Evolutionary conservation across 2,113 vertebrate genomes (phyloP).

Genomic region (Stictonetta naevosa): DNA sequence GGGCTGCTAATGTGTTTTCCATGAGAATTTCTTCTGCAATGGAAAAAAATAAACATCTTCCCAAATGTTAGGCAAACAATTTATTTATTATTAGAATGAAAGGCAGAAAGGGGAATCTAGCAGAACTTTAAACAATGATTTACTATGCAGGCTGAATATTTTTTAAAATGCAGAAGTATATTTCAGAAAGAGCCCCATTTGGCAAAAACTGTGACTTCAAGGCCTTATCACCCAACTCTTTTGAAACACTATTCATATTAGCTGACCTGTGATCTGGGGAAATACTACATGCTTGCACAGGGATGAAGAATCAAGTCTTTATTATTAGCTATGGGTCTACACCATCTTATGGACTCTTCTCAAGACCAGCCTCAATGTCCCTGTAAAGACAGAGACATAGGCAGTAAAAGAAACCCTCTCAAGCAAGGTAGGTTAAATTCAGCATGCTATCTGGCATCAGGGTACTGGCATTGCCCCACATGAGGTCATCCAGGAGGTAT

Average conservation of each 20-base stretch:
- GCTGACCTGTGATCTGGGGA: not conserved
- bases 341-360: not conserved
- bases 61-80: slow-evolving; percentile 16
- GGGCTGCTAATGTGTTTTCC: slow-evolving; percentile 33
- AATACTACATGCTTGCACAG: fast-evolving
- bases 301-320: not conserved
- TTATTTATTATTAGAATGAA: slow-evolving; percentile 34
- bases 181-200: not conserved
- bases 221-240: not conserved
- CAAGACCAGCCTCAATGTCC: not conserved
- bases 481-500: not conserved
- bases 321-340: fast-evolving
- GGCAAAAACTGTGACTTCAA: not conserved
- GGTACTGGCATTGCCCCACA: not conserved
- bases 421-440: not conserved
- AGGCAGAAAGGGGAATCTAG: not conserved
- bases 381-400: not conserved
- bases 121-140: not conserved
- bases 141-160: not conserved
- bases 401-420: not conserved
- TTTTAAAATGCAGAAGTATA: not conserved
- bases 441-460: not conserved
- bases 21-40: slow-evolving; percentile 42
- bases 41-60: slow-evolving; percentile 19
- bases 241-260: not conserved